Conservation (phyloP, 2,113 vertebrate genomes). For the Bagarius yarrelli region DNA sequence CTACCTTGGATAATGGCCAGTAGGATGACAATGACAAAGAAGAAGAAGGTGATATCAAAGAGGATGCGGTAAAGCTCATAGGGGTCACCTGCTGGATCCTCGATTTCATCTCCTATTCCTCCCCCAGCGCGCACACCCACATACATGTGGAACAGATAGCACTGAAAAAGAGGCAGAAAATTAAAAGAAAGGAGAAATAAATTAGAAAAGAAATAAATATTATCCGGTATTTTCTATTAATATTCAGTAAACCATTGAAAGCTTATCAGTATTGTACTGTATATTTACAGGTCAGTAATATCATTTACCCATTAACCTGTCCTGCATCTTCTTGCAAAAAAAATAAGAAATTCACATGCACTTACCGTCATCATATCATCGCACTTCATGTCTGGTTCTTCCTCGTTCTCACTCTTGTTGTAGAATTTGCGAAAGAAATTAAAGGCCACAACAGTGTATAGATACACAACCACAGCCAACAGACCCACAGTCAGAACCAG, state of each 20-base stretch:
- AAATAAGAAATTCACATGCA: not conserved
- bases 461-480: constrained; percentile 94
- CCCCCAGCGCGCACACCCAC: constrained; percentile 95
- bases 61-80: constrained; percentile 97
- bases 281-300: not conserved
- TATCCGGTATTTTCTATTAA: not conserved
- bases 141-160: constrained; percentile 98
- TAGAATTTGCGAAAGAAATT: constrained; percentile 99
- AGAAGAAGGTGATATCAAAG: constrained; percentile 99
- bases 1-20: constrained; percentile 97
- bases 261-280: not conserved
- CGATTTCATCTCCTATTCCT: constrained; percentile 96
- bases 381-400: constrained; percentile 97
- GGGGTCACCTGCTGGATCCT: constrained; percentile 95
- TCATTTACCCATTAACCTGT: not conserved
- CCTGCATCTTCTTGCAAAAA: not conserved
- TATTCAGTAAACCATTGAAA: not conserved
- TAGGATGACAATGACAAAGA: constrained; percentile 97
- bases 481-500: constrained; percentile 92
- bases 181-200: not conserved
- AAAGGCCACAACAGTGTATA: constrained; percentile 97
- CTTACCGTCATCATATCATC: constrained; percentile 99
- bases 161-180: constrained; percentile 67
- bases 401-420: constrained; percentile 95
- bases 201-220: not conserved